Conservation (phyloP, 2,797 vertebrate species). For the Molossus alvarezi region DNA sequence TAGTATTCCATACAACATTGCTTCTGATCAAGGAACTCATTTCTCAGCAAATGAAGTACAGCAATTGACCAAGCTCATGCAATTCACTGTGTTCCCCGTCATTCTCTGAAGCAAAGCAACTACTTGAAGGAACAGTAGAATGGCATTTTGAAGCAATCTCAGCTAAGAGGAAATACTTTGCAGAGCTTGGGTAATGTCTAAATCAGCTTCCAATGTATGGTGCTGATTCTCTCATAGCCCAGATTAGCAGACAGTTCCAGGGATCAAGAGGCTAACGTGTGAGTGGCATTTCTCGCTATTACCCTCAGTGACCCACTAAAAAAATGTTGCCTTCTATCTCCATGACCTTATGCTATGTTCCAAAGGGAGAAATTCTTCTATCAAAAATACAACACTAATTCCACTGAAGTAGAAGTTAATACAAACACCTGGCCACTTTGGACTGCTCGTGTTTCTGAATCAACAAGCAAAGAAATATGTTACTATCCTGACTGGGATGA, state of each 20-base stretch:
- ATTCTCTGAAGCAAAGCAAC: not conserved
- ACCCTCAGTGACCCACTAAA: not conserved
- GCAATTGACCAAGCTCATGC: not conserved
- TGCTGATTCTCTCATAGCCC: not conserved
- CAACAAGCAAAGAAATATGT: not conserved
- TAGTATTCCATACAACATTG: not conserved
- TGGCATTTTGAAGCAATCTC: not conserved
- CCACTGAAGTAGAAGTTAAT: conserved; percentile 5
- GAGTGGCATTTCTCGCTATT: not conserved
- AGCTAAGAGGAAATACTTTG: not conserved
- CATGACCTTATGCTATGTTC: not conserved
- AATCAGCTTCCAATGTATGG: not conserved
- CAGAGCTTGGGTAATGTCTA: not conserved
- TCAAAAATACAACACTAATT: not conserved
- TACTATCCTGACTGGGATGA: not conserved
- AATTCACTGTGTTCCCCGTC: not conserved
- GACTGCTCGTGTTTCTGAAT: not conserved
- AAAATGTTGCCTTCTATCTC: not conserved
- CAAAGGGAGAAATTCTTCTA: not conserved
- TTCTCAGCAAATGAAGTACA: not conserved
- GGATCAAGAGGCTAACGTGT: not conserved
- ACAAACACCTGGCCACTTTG: not conserved
- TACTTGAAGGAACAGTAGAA: not conserved
- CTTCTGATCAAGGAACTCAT: not conserved
- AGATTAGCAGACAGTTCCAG: not conserved